Percentiles rank a stretch among this genome's conserved stretches.
These are phyloP conservation scores for Sebastes vulpes DNA, from an alignment of 2,797 vertebrate species.

Conservation along the genomic window DNA sequence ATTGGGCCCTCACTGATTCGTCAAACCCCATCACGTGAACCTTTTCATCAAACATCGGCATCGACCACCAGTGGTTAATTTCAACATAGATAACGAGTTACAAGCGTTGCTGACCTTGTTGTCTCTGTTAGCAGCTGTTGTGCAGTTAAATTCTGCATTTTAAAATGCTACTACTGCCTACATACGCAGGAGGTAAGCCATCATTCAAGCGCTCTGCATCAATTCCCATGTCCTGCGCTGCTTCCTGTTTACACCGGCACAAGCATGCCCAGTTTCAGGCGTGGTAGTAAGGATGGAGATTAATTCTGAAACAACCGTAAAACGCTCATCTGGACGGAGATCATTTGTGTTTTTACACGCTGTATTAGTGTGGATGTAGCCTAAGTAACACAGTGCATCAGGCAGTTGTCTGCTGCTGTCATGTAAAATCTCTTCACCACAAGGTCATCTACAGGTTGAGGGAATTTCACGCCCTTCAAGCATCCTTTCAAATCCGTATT, in stretches of 20 bases:
- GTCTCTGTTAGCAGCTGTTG: not conserved
- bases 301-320: not conserved
- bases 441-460: not conserved
- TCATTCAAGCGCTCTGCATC: no score
- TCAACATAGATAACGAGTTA: no score
- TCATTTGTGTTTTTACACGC: not conserved
- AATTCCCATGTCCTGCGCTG: no score
- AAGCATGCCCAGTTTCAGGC: rapidly evolving
- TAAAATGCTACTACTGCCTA: no score
- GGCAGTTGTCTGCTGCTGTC: not conserved
- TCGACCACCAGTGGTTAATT: no score
- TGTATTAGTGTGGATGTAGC: not conserved
- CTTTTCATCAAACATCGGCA: not conserved
- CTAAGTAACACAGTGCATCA: not conserved
- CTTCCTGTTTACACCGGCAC: no score
- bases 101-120: no score
- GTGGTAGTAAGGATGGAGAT: not conserved
- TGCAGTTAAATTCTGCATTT: not conserved
- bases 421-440: not conserved
- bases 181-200: rapidly evolving
- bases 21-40: not conserved
- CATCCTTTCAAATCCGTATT: not conserved
- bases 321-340: not conserved
- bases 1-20: not conserved
- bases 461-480: not conserved